Conservation (phyloP, 1,140 invertebrate genomes). For the Oncopodura yosiiana region DNA sequence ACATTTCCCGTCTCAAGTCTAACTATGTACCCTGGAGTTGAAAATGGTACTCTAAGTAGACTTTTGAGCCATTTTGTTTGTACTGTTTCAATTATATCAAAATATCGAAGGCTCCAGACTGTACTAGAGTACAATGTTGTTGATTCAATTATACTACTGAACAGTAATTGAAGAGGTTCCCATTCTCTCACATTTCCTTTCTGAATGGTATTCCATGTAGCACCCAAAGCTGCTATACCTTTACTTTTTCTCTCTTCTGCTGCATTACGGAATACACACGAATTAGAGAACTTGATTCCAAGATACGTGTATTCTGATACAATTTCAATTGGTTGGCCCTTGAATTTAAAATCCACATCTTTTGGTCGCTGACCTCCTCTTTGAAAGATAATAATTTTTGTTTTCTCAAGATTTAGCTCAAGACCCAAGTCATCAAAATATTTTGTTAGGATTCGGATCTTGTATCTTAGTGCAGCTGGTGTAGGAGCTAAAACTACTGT, state of each 20-base stretch:
- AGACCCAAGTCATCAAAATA: constrained; percentile 27
- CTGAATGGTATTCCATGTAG: too few relatives aligned
- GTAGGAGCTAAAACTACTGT: not conserved
- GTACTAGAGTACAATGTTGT: too few relatives aligned
- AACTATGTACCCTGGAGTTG: constrained; percentile 3
- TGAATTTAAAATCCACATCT: constrained; percentile 1
- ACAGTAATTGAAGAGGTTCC: too few relatives aligned
- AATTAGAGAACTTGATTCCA: constrained; percentile 12
- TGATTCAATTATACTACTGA: too few relatives aligned
- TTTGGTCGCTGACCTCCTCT: constrained; percentile 4
- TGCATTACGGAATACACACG: too few relatives aligned
- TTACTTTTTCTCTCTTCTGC: too few relatives aligned
- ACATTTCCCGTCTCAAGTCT: constrained; percentile 10
- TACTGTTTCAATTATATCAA: too few relatives aligned
- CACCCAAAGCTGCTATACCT: too few relatives aligned
- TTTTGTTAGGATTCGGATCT: constrained; percentile 6
- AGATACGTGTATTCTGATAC: constrained; percentile 25
- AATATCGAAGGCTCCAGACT: too few relatives aligned
- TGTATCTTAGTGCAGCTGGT: not conserved
- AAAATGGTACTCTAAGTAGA: too few relatives aligned
- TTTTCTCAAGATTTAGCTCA: constrained; percentile 32
- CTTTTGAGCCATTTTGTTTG: too few relatives aligned
- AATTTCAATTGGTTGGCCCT: constrained; percentile 9
- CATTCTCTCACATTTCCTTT: too few relatives aligned
- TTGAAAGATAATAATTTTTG: constrained; percentile 36